A percentile compares a stretch with the other conserved stretches of the same genome.
These are phyloP conservation scores for Mastomys coucha DNA, from an alignment of 2,113 vertebrate genomes.

Conservation along the genomic window DNA sequence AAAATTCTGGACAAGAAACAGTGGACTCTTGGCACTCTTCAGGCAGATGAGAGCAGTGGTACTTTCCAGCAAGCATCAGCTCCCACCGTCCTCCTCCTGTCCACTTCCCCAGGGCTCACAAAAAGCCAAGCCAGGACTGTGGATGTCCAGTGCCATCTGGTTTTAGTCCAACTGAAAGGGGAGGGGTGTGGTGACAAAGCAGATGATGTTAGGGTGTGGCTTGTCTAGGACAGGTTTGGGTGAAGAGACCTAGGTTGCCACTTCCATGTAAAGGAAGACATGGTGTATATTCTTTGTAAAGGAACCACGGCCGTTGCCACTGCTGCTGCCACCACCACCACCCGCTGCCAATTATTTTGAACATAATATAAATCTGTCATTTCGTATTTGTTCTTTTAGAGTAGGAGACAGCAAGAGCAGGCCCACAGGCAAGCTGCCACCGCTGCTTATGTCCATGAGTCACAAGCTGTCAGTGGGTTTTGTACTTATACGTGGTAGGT, in stretches of 20 bases:
- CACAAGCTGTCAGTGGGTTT: neutral
- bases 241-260: fast-evolving
- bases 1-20: neutral
- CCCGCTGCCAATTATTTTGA: neutral
- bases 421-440: neutral
- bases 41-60: fast-evolving
- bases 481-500: neutral
- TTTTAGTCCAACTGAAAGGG: neutral
- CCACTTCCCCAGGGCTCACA: neutral
- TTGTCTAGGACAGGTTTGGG: no score
- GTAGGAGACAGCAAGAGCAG: neutral
- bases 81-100: fast-evolving
- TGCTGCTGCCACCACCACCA: fast-evolving
- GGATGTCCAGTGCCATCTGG: neutral
- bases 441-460: fast-evolving
- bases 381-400: neutral
- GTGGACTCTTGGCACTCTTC: fast-evolving
- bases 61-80: fast-evolving
- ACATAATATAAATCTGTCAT: neutral
- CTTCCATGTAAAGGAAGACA: neutral
- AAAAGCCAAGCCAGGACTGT: neutral
- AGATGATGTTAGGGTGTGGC: no score
- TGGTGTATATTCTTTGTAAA: neutral
- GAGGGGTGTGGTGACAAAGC: no score
- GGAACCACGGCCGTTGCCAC: no score